Evolutionary conservation across 2,888 invertebrate genomes (phyloP).

Genomic region (Limnephilus rhombicus): DNA sequence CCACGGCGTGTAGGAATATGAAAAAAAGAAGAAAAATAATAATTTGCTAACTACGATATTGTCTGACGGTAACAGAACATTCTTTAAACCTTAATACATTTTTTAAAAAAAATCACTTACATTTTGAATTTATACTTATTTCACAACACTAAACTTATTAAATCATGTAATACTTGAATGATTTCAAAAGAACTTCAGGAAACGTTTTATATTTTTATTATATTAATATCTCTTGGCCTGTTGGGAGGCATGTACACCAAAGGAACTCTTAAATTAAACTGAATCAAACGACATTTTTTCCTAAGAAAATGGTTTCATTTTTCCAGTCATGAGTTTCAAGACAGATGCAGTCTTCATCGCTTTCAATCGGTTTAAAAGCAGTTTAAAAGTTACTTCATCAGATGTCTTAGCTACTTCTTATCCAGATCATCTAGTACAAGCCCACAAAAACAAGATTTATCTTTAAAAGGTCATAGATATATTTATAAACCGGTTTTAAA

Average conservation of each 20-base stretch:
- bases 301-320: background rate
- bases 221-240: background rate
- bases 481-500: background rate
- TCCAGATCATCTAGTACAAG: background rate
- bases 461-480: background rate
- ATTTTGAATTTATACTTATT: background rate
- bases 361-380: background rate
- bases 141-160: background rate
- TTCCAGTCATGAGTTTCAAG: background rate
- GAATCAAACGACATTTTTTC: background rate
- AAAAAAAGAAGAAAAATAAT: no score
- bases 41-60: no score
- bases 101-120: background rate
- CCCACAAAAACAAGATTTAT: background rate
- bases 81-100: background rate
- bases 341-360: background rate
- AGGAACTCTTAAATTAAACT: background rate
- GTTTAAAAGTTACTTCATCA: background rate
- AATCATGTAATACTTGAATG: background rate
- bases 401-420: background rate
- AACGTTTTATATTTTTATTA: background rate
- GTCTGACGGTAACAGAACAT: no score
- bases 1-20: no score
- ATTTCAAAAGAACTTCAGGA: background rate
- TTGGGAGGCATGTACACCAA: background rate